A percentile compares a stretch with the other conserved stretches of the same genome.
phyloP scores from a whole-genome alignment of 2,888 invertebrate genomes.

The Lobophora halterata region DNA sequence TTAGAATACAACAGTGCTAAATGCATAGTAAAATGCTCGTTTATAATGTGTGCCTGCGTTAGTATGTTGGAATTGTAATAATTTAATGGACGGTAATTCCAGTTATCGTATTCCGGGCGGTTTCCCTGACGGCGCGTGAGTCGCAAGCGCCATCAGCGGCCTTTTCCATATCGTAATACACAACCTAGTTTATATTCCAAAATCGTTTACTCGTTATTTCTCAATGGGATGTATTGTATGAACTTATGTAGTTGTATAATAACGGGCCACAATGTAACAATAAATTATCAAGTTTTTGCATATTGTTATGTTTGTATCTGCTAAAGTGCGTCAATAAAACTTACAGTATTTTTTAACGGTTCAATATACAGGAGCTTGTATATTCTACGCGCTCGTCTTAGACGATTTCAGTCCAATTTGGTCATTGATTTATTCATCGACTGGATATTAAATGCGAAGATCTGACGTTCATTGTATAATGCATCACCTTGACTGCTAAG shows the following conservation, averaged over 20 bases:
- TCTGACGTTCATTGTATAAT: constrained; percentile 23
- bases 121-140: constrained; percentile 62
- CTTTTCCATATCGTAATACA: constrained; percentile 65
- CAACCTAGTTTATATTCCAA: constrained; percentile 66
- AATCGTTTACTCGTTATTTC: constrained; percentile 63
- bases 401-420: constrained; percentile 7
- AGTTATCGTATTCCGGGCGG: constrained; percentile 59
- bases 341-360: constrained; percentile 25
- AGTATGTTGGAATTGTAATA: constrained; percentile 65
- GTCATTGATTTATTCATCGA: constrained; percentile 22
- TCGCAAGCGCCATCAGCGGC: constrained; percentile 54
- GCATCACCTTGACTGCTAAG: constrained; percentile 25
- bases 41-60: constrained; percentile 33
- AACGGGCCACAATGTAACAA: constrained; percentile 57
- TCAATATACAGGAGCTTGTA: constrained; percentile 22
- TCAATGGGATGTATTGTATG: constrained; percentile 64
- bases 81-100: constrained; percentile 64
- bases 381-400: constrained; percentile 17
- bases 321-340: constrained; percentile 50
- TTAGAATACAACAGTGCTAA: too few species aligned
- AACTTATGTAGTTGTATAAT: constrained; percentile 63
- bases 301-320: constrained; percentile 48
- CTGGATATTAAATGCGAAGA: constrained; percentile 11
- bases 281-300: constrained; percentile 60
- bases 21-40: background rate